Evolutionary conservation across 2,113 vertebrate genomes (phyloP).

Genomic region (Anoura caudifer): DNA sequence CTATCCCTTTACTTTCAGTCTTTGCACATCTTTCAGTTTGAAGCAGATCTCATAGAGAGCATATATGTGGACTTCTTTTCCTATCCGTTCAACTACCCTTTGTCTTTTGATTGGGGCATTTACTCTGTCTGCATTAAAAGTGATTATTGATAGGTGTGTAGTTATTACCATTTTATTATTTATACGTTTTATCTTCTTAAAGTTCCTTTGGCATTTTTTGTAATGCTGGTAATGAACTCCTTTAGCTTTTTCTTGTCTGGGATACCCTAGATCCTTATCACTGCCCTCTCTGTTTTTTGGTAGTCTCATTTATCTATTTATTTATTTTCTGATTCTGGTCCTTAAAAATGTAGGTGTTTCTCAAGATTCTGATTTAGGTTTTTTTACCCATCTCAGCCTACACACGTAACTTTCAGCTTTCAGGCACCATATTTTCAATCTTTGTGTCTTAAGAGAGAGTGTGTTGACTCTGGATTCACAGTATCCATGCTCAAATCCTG

Average conservation of each 20-base stretch:
- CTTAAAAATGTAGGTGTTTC: not conserved
- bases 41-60: not conserved
- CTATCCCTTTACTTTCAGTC: not conserved
- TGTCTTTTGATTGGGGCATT: no score
- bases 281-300: no score
- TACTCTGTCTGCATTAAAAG: no score
- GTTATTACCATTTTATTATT: not conserved
- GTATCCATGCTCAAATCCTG: not conserved
- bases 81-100: no score
- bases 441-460: not conserved
- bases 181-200: not conserved
- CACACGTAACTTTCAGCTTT: not conserved
- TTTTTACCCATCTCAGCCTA: not conserved
- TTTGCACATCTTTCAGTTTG: not conserved
- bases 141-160: not conserved
- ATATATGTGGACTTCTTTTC: no score
- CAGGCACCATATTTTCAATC: not conserved
- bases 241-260: no score
- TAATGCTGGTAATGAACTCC: not conserved
- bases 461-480: not conserved
- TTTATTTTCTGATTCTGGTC: no score
- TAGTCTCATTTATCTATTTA: no score
- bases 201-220: not conserved
- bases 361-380: not conserved
- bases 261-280: no score